Base-by-base conservation (phyloP, 2,113 vertebrate genomes). In the Phalacrocorax carbo region DNA sequence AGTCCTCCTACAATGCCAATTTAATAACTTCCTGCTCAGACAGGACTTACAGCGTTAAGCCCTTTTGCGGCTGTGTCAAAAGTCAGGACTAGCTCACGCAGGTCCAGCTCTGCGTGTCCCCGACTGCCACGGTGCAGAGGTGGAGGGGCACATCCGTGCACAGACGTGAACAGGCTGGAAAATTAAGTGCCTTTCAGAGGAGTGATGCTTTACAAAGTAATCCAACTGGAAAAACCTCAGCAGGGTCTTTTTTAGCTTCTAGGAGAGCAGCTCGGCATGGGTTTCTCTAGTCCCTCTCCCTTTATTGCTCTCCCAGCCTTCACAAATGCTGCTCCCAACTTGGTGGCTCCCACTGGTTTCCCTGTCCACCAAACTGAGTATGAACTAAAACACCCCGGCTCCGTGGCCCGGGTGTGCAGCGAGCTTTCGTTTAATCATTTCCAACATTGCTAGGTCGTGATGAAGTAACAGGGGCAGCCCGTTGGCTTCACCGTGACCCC, bases 1-100 rank as follows among this genome's bases (percentile, higher is more conserved):
- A 82, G 52, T 66, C 70, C 65, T 86, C 73, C 65, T 26, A 65
- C 81, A 4, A 16, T 4, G 62, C 62, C 78, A 46, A 3, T 69
- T 48, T 76, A 94, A 61, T 62, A 62, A 58, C 81, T 89, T 95
- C 95, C 95, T 95, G 86, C 96, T 97, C 96, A 91, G 86, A 91
- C 77, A 13, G 86, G 95, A 87, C 89, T 94, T 94, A 77, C 3
- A 10, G 86, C 73, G 1, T 55, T 96, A 89, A 96, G 62, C 89
- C 93, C 68, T 80, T 93, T 48, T 66, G 83, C 5, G 25, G 58
- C 94, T 15, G 5, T 61, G 89, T 91, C 94, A 89, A 13, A 89
- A 94, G 94, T 85, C 94, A 73, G 69, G 51, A 36, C 46, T 13
- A 15, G 71, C 36, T 81, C 1, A 11, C 0, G 0, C 73, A 5